A percentile compares a stretch with the other conserved stretches of the same genome.
Conservation (phyloP, 2,888 invertebrate genomes). For the Erynnis tages region DNA sequence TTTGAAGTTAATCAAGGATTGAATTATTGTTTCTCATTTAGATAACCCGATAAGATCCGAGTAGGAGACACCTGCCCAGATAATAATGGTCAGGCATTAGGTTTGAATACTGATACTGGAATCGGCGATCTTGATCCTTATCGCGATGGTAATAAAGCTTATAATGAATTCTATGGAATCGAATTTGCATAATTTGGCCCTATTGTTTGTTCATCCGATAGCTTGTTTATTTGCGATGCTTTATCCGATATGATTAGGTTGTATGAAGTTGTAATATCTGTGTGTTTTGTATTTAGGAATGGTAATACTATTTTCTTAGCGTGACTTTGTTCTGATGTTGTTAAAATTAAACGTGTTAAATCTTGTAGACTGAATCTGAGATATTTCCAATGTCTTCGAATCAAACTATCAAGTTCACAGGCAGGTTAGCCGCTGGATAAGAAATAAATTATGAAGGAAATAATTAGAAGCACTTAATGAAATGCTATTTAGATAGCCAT, state of each 20-base stretch:
- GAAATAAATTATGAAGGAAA: no score
- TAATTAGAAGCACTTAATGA: no score
- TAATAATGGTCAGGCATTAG: slow-evolving; percentile 19
- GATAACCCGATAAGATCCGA: slow-evolving; percentile 26
- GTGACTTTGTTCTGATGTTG: no score
- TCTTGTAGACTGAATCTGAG: no score
- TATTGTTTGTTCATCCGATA: slow-evolving; percentile 25
- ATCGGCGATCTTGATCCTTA: slow-evolving; percentile 16
- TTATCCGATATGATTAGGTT: slow-evolving; percentile 10
- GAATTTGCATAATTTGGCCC: slow-evolving; percentile 23
- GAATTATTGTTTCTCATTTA: slow-evolving; percentile 27
- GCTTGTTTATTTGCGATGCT: slow-evolving; percentile 16
- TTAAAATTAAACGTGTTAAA: no score
- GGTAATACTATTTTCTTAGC: no score
- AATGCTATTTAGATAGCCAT: no score
- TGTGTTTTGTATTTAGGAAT: background rate
- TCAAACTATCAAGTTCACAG: no score
- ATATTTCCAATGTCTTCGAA: no score
- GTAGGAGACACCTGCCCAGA: slow-evolving; percentile 21
- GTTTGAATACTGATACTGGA: slow-evolving; percentile 11
- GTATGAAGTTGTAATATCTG: background rate
- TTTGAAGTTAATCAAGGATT: slow-evolving; percentile 23
- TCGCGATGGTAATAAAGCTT: slow-evolving; percentile 5
- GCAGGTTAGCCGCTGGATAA: no score
- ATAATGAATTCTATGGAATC: slow-evolving; percentile 2